Evolutionary conservation across 37 sponge, comb jelly and placozoan species (phyloP), one percentile per base, ranked within the genome.

Genomic region (Aplysina aerophoba): DNA sequence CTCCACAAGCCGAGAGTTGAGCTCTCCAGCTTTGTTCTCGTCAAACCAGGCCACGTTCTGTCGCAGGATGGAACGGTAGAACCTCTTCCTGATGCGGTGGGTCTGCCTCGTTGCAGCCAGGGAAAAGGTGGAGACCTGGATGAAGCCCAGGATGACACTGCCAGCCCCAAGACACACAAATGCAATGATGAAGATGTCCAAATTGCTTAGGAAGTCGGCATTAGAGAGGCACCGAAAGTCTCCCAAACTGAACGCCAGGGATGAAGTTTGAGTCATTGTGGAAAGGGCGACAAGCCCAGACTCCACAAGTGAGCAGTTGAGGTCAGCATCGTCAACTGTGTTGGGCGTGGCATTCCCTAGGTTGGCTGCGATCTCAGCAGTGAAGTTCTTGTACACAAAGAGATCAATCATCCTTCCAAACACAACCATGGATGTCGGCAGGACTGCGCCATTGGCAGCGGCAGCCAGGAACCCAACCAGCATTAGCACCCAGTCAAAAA

Each of bases 1-100:
- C 94, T 90, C 91, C 12, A 71, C 65, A 12, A 93, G 85, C 65
- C 94, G 84, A 41, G 84, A 88, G 35, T 86, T 54, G 6, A 93
- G 85, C 60, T 93, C 94, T 80, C 94, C 94, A 27, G 83, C 84
- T 19, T 88, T 44, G 50, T 89, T 90, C 28, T 82, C 81, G 80
- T 97, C 98, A 88, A 95, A 97, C 94, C 91, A 97, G 0, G 92
- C 90, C 62, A 95, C 84, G 44, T 97, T 84, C 88, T 94, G 96
- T 44, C 89, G 74, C 79, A 95, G 77, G 36, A 95, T 82, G 25
- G 96, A 82, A 20, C 68, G 71, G 59, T 85, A 95, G 56, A 81
- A 84, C 15, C 34, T 31, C 64, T 83, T 67, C 17, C 96, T 64
- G n/a, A 95, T 90, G 63, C 90, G 87, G 53, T 87, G 74, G 59